A percentile compares a stretch with the other conserved stretches of the same genome.
Evolutionary conservation across 30 jellyfish, hydroid and myxozoan genomes (phyloP).

Genomic region (Aurelia aurita): DNA sequence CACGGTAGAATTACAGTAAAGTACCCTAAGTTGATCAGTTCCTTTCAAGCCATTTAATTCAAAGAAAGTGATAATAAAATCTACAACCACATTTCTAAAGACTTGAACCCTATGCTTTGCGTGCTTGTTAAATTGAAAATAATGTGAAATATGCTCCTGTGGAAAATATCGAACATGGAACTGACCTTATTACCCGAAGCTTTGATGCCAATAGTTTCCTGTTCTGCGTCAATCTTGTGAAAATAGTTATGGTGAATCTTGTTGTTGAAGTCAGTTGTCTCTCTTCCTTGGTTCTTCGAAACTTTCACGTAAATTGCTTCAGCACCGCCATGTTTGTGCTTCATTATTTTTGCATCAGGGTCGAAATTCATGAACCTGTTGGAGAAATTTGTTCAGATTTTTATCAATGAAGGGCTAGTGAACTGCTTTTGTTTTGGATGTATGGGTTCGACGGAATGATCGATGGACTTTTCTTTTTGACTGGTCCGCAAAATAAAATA

Average conservation of each 20-base stretch:
- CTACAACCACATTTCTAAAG: background rate
- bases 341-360: constrained; percentile 43
- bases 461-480: too few species aligned
- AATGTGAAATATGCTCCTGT: background rate
- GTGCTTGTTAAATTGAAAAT: background rate
- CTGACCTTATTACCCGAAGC: constrained; percentile 29
- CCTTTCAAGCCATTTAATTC: too few species aligned
- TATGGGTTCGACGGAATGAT: too few species aligned
- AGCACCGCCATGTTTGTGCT: constrained; percentile 46
- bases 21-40: too few species aligned
- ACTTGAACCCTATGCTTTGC: background rate
- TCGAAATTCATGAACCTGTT: constrained; percentile 5
- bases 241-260: constrained; percentile 26
- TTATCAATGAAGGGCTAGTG: too few species aligned
- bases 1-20: too few species aligned
- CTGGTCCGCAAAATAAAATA: too few species aligned
- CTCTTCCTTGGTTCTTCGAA: constrained; percentile 26
- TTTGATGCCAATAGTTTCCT: constrained; percentile 43
- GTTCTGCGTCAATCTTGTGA: constrained; percentile 41
- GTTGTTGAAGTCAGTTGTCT: constrained; percentile 17
- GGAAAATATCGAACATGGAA: background rate
- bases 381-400: background rate
- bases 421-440: too few species aligned
- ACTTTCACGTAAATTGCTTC: constrained; percentile 44
- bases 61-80: too few species aligned